These are phyloP conservation scores for Volucella inflata DNA, from an alignment of 2,888 invertebrate genomes.

Conservation along the genomic window DNA sequence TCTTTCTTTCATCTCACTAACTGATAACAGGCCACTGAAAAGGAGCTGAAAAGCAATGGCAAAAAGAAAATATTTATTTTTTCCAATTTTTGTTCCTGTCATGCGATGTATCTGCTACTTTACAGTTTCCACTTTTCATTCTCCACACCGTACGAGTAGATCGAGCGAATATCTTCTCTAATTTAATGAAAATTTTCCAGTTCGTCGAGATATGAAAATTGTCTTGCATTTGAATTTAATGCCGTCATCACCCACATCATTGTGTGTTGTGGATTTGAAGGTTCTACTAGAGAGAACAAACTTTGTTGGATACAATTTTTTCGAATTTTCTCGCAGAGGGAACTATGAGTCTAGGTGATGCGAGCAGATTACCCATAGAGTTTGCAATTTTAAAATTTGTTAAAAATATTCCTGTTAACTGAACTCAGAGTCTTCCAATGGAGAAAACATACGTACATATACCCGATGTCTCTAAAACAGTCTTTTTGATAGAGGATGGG, in stretches of 20 bases:
- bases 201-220: slow-evolving; percentile 79
- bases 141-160: not conserved
- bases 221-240: slow-evolving; percentile 71
- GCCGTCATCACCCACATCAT: slow-evolving; percentile 3
- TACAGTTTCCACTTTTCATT: not conserved
- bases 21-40: slow-evolving; percentile 27
- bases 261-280: slow-evolving; percentile 14
- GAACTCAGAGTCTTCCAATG: too few relatives aligned
- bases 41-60: slow-evolving; percentile 27
- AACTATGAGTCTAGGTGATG: too few relatives aligned
- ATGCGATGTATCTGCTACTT: slow-evolving; percentile 1
- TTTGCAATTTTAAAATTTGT: too few relatives aligned
- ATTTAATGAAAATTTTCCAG: slow-evolving; percentile 84
- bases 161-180: slow-evolving; percentile 77
- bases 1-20: slow-evolving; percentile 1
- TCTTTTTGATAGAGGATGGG: too few relatives aligned
- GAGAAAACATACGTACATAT: too few relatives aligned
- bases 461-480: too few relatives aligned
- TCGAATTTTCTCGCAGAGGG: not conserved
- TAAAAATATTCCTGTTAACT: too few relatives aligned
- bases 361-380: not conserved
- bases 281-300: slow-evolving; percentile 2
- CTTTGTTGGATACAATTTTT: not conserved
- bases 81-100: slow-evolving; percentile 17
- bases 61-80: slow-evolving; percentile 19